phyloP scores from a whole-genome alignment of 2,113 vertebrate genomes.

The Crotalus horridus region DNA sequence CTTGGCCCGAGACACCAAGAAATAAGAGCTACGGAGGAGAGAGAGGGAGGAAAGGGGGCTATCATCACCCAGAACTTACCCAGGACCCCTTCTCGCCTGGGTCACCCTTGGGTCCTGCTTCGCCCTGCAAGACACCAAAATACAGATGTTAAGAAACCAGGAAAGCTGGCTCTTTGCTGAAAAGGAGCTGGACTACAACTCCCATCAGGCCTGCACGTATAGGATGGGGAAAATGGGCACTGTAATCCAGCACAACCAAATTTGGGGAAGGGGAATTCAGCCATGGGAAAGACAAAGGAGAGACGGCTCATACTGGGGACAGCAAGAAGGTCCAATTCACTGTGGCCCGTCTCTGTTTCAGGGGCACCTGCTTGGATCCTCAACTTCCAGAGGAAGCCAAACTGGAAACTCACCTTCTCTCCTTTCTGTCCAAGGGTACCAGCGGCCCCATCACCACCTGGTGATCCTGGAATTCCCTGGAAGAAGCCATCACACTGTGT shows the following conservation, averaged over 20 bases:
- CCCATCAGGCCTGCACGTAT: background rate
- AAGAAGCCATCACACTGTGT: constrained; percentile 17
- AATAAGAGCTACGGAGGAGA: background rate
- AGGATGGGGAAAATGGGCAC: background rate
- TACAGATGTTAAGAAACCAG: constrained; percentile 21
- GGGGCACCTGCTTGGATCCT: background rate
- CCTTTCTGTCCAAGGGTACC: constrained; percentile 86
- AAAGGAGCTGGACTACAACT: background rate
- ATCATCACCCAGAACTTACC: constrained; percentile 73
- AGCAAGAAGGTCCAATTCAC: no score
- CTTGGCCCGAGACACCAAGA: background rate
- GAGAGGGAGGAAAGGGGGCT: background rate
- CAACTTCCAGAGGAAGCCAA: background rate
- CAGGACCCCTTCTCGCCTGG: constrained; percentile 87
- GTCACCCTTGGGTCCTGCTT: constrained; percentile 84
- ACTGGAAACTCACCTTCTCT: constrained; percentile 81
- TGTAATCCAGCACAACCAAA: no score
- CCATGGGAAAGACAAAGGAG: background rate
- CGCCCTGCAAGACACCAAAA: constrained; percentile 75
- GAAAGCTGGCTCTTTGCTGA: background rate
- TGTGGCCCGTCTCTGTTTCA: background rate
- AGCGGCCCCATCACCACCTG: constrained; percentile 72
- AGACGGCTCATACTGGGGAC: background rate
- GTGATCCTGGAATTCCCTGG: constrained; percentile 80
- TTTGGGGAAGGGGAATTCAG: no score